A percentile compares a stretch with the other conserved stretches of the same genome.
phyloP scores from a whole-genome alignment of 92 coral and sea anemone genomes.

The Parazoanthus darwini region DNA sequence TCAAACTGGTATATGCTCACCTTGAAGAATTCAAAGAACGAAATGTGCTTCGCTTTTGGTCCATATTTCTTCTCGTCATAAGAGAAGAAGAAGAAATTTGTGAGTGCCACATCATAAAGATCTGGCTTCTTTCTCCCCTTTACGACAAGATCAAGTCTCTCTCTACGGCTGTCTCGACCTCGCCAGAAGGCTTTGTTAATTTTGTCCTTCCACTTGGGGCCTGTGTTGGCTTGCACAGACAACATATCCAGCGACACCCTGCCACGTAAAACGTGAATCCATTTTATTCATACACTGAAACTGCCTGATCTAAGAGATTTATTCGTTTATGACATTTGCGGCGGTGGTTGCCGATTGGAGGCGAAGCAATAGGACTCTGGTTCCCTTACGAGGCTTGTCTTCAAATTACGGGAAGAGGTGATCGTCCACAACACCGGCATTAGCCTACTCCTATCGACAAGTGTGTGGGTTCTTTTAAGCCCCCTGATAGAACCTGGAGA shows the following conservation, averaged over 20 bases:
- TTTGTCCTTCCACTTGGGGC: conserved; percentile 93
- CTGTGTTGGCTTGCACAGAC: conserved; percentile 89
- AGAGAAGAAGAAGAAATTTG: conserved; percentile 96
- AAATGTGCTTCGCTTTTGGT: conserved; percentile 85
- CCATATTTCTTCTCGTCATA: conserved; percentile 95
- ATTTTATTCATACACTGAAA: too few species aligned
- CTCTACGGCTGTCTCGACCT: conserved; percentile 95
- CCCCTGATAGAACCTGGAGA: too few species aligned
- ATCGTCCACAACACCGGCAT: too few species aligned
- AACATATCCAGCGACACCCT: conserved; percentile 94
- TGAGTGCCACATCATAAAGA: conserved; percentile 88
- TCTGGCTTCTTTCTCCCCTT: conserved; percentile 90
- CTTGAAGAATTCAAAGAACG: conserved; percentile 96
- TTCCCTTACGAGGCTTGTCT: too few species aligned
- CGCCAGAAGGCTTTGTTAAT: conserved; percentile 94
- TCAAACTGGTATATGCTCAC: conserved; percentile 25
- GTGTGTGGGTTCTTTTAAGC: too few species aligned
- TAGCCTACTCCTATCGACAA: too few species aligned
- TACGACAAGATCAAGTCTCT: conserved; percentile 82
- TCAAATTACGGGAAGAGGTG: too few species aligned
- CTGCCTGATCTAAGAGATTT: too few species aligned
- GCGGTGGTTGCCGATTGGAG: too few species aligned
- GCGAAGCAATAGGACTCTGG: too few species aligned
- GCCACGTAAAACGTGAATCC: background rate
- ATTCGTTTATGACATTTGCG: too few species aligned